Percentiles rank a stretch among this genome's conserved stretches.
Conservation (phyloP, 2,888 invertebrate species). For the Drosophila longiperda region DNA sequence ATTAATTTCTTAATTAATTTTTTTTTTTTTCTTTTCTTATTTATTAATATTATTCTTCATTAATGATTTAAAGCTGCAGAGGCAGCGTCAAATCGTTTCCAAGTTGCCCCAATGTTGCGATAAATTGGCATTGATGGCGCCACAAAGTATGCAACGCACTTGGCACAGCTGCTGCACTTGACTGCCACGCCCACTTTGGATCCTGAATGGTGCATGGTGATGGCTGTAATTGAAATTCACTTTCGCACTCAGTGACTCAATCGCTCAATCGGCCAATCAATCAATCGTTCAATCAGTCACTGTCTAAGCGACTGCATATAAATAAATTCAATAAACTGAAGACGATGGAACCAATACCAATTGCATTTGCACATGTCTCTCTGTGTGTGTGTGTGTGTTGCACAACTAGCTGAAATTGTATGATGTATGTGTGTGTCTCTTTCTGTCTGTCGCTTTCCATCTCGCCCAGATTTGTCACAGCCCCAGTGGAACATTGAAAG, state of each 20-base stretch:
- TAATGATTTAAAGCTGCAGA: not conserved
- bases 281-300: conserved; percentile 64
- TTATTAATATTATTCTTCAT: not conserved
- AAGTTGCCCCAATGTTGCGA: not conserved
- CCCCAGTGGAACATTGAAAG: not conserved
- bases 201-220: not conserved
- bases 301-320: conserved; percentile 68
- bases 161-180: not conserved
- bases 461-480: not conserved
- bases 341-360: conserved; percentile 48
- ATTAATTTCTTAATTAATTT: not conserved
- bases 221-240: conserved; percentile 36
- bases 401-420: conserved; percentile 58
- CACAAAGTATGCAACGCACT: conserved; percentile 8
- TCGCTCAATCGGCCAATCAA: conserved; percentile 48
- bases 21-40: not conserved
- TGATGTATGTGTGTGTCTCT: conserved; percentile 42
- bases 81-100: not conserved
- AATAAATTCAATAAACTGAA: conserved; percentile 75
- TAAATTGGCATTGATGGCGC: not conserved
- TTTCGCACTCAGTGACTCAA: conserved; percentile 36
- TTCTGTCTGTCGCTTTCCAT: not conserved
- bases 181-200: not conserved
- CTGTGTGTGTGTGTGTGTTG: not conserved
- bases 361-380: conserved; percentile 56